Evolutionary conservation across 2,797 vertebrate genomes (phyloP).

Genomic region (Microctenopoma lineatum): DNA sequence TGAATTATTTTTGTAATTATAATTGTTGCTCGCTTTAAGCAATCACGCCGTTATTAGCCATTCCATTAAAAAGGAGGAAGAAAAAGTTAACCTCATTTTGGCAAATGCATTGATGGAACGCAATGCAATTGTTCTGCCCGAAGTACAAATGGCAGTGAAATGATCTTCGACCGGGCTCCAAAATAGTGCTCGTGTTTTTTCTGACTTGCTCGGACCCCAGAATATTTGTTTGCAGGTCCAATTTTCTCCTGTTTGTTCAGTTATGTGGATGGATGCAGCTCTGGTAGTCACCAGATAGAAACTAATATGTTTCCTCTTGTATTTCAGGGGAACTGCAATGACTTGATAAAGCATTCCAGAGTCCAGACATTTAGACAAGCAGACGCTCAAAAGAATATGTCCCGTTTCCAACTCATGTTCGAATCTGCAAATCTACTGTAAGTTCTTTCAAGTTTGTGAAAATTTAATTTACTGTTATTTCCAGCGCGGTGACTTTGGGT

Average conservation of each 20-base stretch:
- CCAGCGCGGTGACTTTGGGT: constrained; percentile 17
- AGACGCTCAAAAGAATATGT: constrained; percentile 3
- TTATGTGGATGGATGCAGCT: not conserved
- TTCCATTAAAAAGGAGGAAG: not conserved
- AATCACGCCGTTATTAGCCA: not conserved
- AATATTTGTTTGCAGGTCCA: not conserved
- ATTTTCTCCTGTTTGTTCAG: not conserved
- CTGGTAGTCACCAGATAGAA: too few relatives aligned
- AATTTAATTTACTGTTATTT: constrained; percentile 51
- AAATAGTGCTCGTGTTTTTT: too few relatives aligned
- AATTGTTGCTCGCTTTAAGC: not conserved
- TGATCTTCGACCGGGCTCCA: too few relatives aligned
- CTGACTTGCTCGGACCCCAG: too few relatives aligned
- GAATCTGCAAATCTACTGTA: constrained; percentile 14
- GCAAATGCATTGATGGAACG: not conserved
- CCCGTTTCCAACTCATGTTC: constrained; percentile 5
- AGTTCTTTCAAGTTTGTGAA: constrained; percentile 31
- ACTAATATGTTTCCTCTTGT: not conserved
- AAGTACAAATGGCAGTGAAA: not conserved
- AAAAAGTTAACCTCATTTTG: too few relatives aligned
- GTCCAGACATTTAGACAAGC: not conserved
- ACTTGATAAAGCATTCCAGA: not conserved
- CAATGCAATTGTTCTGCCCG: not conserved
- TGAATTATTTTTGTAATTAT: not conserved
- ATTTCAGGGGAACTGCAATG: not conserved